Percentiles rank a stretch among this genome's conserved stretches.
These are phyloP conservation scores for Caenorhabditis macrosperma DNA, from an alignment of 2,888 invertebrate species.

Conservation along the genomic window DNA sequence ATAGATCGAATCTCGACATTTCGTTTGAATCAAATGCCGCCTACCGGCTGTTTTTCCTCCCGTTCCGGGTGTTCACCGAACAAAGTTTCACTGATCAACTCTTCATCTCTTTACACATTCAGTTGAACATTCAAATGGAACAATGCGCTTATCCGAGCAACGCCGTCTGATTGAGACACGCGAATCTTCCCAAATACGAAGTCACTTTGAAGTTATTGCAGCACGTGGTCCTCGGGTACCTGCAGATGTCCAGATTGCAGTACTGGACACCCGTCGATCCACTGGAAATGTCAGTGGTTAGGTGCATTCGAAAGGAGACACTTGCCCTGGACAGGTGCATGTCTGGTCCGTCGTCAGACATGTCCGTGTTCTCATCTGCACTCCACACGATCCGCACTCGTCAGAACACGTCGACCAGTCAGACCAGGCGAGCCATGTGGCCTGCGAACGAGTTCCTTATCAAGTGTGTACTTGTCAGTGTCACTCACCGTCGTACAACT, in stretches of 20 bases:
- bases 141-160: neutral
- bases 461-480: neutral
- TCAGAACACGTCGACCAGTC: constrained; percentile 70
- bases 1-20: constrained; percentile 1
- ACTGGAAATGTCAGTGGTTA: constrained; percentile 40
- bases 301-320: neutral
- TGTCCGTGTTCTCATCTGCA: constrained; percentile 63
- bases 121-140: neutral
- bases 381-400: constrained; percentile 70
- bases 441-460: constrained; percentile 11
- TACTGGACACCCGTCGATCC: constrained; percentile 62
- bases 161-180: constrained; percentile 40
- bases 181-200: constrained; percentile 45
- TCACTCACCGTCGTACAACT: constrained; percentile 53
- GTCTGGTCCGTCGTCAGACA: constrained; percentile 59
- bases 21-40: neutral
- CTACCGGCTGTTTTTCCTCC: neutral
- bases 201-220: constrained; percentile 63
- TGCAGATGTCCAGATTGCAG: constrained; percentile 68
- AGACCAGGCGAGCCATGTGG: constrained; percentile 67
- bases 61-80: no score
- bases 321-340: constrained; percentile 65
- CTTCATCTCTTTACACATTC: no score
- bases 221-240: constrained; percentile 65
- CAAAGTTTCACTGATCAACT: no score